Base-by-base conservation (phyloP, 1,140 invertebrate genomes). In the Caerostris darwini region DNA sequence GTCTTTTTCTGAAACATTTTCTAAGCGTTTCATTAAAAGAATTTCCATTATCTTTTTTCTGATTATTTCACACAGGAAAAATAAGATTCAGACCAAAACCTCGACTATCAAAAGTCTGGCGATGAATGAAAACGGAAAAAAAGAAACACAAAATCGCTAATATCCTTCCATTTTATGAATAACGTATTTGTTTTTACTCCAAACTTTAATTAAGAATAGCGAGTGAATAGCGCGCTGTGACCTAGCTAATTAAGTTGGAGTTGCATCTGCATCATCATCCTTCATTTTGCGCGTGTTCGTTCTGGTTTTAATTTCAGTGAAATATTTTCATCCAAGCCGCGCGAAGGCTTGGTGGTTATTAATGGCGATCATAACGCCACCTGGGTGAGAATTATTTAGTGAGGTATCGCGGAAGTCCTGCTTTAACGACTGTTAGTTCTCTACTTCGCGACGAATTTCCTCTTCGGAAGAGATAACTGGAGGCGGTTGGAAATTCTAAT, bases 161-260 rank as follows among this genome's bases (percentile, higher is more conserved):
- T 5, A 12, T 12, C 19, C 19, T 81, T 34, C 53, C 3, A 10
- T 81, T 81, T 81, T 81, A 81, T 81, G 71, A 81, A 81, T 81
- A 81, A 7, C 14, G 34, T 64, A 88, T 67, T 64, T 88, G 86
- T 88, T 88, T 14, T 87, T 87, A 61, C 57, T 61, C 17, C 3
- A 61, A 81, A 67, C 59, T 88, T 88, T 88, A 88, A 88, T 88
- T 88, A 88, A 88, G 59, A 88, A 88, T 19, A 88, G 17, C 19
- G 59, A 19, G 19, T 67, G 59, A 34, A 88, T 64, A 19, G 19
- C 7, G n/a, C 61, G 10, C 57, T 67, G 82, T 83, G 82, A 53
- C 82, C 56, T 56, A 58, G 19, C 53, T 88, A 88, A 88, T 88
- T 88, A 88, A 88, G 86, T 50, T 64, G 57, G 17, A 88, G 86